These are phyloP conservation scores for Hemithea aestivaria DNA, from an alignment of 2,888 invertebrate species.

Conservation along the genomic window DNA sequence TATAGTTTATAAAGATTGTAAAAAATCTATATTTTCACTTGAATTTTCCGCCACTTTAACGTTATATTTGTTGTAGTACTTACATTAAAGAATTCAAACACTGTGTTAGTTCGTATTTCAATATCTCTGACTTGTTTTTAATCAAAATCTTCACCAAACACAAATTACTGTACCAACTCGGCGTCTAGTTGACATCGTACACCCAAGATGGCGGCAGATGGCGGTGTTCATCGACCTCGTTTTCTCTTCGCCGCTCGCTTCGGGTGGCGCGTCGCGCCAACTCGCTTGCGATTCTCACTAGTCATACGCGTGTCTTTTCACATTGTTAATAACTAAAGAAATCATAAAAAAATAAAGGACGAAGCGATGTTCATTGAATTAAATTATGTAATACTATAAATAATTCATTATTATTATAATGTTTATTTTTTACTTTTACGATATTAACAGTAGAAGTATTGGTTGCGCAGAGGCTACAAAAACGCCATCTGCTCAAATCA, in stretches of 20 bases:
- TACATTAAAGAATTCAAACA: constrained; percentile 52
- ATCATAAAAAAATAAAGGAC: too few relatives aligned
- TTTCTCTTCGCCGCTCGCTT: constrained; percentile 22
- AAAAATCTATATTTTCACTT: constrained; percentile 36
- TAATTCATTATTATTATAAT: too few relatives aligned
- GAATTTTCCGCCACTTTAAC: constrained; percentile 64
- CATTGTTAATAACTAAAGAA: too few relatives aligned
- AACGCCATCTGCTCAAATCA: constrained; percentile 53
- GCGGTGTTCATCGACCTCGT: constrained; percentile 60
- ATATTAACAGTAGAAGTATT: constrained; percentile 1
- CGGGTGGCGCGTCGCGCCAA: too few relatives aligned
- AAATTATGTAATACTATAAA: too few relatives aligned
- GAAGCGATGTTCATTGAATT: too few relatives aligned
- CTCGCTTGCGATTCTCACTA: too few relatives aligned
- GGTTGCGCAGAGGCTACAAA: constrained; percentile 34
- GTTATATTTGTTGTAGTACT: constrained; percentile 51
- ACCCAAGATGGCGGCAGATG: constrained; percentile 79
- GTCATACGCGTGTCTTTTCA: too few relatives aligned
- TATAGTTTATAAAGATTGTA: neutral
- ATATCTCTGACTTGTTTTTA: constrained; percentile 50
- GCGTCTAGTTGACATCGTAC: constrained; percentile 59
- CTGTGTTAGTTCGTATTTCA: constrained; percentile 51
- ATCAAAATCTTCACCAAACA: constrained; percentile 39
- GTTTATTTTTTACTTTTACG: neutral
- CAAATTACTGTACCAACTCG: constrained; percentile 58